Evolutionary conservation across 2,113 vertebrate species (phyloP).

Genomic region (Psilopsiagon aymara): DNA sequence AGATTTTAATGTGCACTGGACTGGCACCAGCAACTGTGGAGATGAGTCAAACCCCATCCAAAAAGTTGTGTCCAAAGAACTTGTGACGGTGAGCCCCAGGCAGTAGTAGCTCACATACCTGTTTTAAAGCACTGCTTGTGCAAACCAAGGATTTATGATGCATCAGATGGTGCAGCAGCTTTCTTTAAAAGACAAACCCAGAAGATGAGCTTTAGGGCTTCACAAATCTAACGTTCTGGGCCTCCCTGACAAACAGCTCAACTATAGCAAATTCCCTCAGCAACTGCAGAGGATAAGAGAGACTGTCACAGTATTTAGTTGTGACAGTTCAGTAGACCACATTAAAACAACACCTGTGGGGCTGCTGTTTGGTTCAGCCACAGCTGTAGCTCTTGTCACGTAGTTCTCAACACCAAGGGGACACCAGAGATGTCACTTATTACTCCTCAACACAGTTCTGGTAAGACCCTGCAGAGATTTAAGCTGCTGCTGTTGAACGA

Average conservation of each 20-base stretch:
- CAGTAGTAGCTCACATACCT: rapidly evolving
- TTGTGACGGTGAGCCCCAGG: rapidly evolving
- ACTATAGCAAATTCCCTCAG: neutral
- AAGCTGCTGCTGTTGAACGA: neutral
- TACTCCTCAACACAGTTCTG: neutral
- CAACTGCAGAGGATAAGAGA: neutral
- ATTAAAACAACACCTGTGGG: neutral
- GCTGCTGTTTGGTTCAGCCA: neutral
- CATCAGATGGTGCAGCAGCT: neutral
- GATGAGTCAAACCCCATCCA: neutral
- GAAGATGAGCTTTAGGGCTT: neutral
- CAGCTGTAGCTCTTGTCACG: neutral
- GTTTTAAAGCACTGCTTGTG: neutral
- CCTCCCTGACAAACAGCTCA: neutral
- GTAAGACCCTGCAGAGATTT: neutral
- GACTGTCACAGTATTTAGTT: rapidly evolving
- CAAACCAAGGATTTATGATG: neutral
- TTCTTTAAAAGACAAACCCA: neutral
- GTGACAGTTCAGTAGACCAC: neutral
- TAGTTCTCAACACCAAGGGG: neutral
- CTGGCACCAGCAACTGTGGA: neutral
- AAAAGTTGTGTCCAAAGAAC: neutral
- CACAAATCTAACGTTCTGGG: neutral
- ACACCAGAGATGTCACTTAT: neutral
- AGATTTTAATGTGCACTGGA: neutral